Percentiles rank a stretch among this genome's conserved stretches.
These are phyloP conservation scores for Eugnorisma glareosa DNA, from an alignment of 2,888 invertebrate species.

Conservation along the genomic window DNA sequence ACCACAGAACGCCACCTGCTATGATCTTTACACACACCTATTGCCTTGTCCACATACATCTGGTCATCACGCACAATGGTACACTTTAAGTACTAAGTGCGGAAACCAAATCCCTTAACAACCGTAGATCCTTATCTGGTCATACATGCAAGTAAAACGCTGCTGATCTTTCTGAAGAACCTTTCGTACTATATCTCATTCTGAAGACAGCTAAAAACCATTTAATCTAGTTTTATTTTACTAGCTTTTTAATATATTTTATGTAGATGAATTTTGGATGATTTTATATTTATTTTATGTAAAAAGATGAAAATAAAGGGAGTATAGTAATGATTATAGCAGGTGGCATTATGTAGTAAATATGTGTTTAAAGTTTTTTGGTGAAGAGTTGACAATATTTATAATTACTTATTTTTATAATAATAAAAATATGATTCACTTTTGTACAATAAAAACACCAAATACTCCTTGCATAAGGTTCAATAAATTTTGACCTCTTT, in stretches of 20 bases:
- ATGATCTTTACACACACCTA: neutral
- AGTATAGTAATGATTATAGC: neutral
- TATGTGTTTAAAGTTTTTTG: neutral
- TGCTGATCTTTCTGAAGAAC: neutral
- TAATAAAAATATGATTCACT: neutral
- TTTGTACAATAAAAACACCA: neutral
- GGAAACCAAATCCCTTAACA: too few species aligned
- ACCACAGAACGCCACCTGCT: neutral
- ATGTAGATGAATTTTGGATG: neutral
- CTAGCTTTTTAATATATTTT: neutral
- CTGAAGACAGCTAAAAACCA: neutral
- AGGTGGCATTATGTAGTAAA: neutral
- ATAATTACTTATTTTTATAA: neutral
- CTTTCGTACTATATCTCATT: neutral
- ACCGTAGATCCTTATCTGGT: too few species aligned
- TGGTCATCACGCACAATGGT: too few species aligned
- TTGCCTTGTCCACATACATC: neutral
- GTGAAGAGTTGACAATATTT: neutral
- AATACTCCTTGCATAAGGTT: neutral
- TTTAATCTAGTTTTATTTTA: neutral
- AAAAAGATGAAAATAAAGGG: neutral
- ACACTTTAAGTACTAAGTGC: too few species aligned
- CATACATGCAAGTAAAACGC: neutral
- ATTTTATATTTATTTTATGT: neutral
- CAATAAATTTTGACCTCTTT: slow-evolving; percentile 35